phyloP scores from a whole-genome alignment of 2,888 invertebrate genomes.

The Colletes collaris region DNA sequence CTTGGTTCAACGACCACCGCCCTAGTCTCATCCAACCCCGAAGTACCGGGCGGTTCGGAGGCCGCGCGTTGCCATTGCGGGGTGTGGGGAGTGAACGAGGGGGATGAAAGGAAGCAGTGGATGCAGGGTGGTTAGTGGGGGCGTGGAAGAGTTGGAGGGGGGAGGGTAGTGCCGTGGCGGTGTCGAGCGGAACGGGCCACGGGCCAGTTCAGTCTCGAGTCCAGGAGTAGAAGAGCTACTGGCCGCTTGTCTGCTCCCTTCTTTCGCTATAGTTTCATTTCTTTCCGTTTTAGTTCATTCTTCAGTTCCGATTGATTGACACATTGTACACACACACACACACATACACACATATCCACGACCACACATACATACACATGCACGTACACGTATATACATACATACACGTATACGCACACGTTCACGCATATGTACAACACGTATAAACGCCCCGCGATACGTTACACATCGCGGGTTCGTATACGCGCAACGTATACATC shows the following conservation, averaged over 20 bases:
- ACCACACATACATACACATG: slow-evolving; percentile 17
- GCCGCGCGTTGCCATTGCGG: slow-evolving; percentile 47
- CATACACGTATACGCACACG: slow-evolving; percentile 1
- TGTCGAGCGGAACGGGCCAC: slow-evolving; percentile 71
- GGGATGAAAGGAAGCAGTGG: slow-evolving; percentile 19
- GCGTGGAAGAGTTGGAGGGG: slow-evolving; percentile 68
- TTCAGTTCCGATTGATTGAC: slow-evolving; percentile 80
- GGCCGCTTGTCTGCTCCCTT: slow-evolving; percentile 85
- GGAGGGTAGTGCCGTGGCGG: slow-evolving; percentile 72
- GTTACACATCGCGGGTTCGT: slow-evolving; percentile 43
- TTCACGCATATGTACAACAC: slow-evolving; percentile 1
- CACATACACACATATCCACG: not conserved
- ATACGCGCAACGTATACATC: slow-evolving; percentile 38
- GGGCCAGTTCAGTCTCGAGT: slow-evolving; percentile 84
- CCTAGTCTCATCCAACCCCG: slow-evolving; percentile 81
- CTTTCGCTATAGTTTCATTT: slow-evolving; percentile 82
- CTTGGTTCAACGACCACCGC: slow-evolving; percentile 83
- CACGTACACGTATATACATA: slow-evolving; percentile 12
- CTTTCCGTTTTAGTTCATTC: slow-evolving; percentile 80
- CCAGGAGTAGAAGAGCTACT: slow-evolving; percentile 85
- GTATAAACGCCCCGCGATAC: slow-evolving; percentile 20
- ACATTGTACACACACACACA: slow-evolving; percentile 51
- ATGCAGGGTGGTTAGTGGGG: slow-evolving; percentile 20
- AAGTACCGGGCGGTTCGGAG: slow-evolving; percentile 66
- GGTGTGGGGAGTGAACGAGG: slow-evolving; percentile 65